phyloP scores from a whole-genome alignment of 2,797 vertebrate genomes.

The Sarcoramphus papa region DNA sequence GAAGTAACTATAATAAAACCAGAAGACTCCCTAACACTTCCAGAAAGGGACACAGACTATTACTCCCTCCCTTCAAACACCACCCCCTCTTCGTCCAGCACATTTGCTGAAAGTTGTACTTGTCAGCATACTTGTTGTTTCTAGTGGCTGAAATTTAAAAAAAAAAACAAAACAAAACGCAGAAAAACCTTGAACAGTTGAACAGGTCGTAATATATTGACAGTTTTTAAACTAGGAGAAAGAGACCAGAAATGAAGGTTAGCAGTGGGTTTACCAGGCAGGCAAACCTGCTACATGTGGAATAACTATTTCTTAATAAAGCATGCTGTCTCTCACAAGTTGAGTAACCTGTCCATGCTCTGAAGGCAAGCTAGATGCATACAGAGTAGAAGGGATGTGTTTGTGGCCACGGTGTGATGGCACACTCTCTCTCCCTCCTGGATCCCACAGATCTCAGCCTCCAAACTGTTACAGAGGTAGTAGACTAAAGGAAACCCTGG shows the following conservation, averaged over 20 bases:
- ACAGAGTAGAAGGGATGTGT: not conserved
- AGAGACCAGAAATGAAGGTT: not conserved
- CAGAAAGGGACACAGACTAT: not conserved
- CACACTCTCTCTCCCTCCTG: not conserved
- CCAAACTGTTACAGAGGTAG: not conserved
- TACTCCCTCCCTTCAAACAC: not conserved
- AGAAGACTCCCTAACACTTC: not conserved
- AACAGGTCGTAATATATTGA: not conserved
- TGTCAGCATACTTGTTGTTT: not conserved
- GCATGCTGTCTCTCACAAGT: not conserved
- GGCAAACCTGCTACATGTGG: not conserved
- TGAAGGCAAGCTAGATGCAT: not conserved
- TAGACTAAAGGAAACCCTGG: not conserved
- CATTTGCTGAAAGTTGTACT: not conserved
- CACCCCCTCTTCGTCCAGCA: not conserved
- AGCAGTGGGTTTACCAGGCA: not conserved
- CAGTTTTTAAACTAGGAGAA: not conserved
- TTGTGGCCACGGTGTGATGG: not conserved
- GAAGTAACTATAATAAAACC: not conserved
- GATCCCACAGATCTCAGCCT: not conserved
- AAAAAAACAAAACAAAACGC: not conserved
- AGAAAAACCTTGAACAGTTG: not conserved
- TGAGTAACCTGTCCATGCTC: not conserved
- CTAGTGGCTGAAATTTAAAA: not conserved
- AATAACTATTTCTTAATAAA: not conserved